Evolutionary conservation across 2,797 vertebrate genomes (phyloP).

Genomic region (Gymnoscopelus braueri): DNA sequence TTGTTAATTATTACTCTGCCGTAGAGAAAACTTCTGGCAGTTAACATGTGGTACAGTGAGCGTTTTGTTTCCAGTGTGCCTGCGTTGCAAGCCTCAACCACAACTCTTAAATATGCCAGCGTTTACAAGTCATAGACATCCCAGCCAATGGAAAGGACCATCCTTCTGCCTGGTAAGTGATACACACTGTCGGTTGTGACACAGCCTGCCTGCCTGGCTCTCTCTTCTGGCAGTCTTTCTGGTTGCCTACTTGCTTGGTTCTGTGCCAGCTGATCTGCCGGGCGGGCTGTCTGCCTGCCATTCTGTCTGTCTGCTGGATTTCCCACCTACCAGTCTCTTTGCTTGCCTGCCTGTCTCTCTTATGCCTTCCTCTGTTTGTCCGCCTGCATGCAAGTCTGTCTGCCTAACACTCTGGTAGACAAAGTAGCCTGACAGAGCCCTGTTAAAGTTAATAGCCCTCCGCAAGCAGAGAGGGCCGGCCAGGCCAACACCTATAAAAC

Average conservation of each 20-base stretch:
- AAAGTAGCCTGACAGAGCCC: conserved; percentile 50
- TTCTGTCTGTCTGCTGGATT: conserved; percentile 27
- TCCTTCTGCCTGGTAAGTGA: conserved; percentile 22
- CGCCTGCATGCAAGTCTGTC: conserved; percentile 18
- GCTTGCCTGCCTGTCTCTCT: background rate
- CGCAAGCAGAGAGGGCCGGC: conserved; percentile 67
- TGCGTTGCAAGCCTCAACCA: conserved; percentile 25
- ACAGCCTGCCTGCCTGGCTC: no score
- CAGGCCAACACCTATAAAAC: conserved; percentile 73
- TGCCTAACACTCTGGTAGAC: conserved; percentile 25
- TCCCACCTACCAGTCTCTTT: conserved; percentile 12
- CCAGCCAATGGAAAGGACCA: conserved; percentile 23
- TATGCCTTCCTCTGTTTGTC: background rate
- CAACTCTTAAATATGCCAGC: conserved; percentile 30
- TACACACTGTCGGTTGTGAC: background rate
- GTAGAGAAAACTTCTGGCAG: conserved; percentile 33
- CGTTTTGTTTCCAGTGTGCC: conserved; percentile 35
- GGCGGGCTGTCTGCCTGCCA: conserved; percentile 34
- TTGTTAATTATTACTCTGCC: conserved; percentile 44
- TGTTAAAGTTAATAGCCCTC: conserved; percentile 78
- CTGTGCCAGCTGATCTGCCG: conserved; percentile 4
- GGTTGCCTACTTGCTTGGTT: conserved; percentile 20
- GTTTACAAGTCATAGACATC: conserved; percentile 24
- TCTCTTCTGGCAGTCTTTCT: conserved; percentile 9
- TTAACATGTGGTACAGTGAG: conserved; percentile 2